These are phyloP conservation scores for Cossypha polioptera DNA, from an alignment of 2,797 vertebrate species.

Conservation along the genomic window DNA sequence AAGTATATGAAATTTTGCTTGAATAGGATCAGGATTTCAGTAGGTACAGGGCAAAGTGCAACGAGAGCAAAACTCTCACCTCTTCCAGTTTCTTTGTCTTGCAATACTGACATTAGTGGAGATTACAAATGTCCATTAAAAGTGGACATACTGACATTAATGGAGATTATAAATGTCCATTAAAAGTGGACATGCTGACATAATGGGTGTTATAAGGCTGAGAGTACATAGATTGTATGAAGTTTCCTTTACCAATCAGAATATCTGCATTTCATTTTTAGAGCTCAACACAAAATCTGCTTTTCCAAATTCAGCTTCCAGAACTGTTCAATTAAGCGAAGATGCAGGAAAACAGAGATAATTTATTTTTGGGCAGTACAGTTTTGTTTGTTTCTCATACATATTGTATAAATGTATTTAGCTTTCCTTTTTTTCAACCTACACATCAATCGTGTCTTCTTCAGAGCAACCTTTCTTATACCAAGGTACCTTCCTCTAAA, in stretches of 20 bases:
- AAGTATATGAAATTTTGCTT: background rate
- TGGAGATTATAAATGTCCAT: background rate
- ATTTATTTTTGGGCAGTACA: background rate
- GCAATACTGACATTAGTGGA: background rate
- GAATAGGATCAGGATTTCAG: background rate
- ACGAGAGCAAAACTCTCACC: background rate
- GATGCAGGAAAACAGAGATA: background rate
- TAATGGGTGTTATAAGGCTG: background rate
- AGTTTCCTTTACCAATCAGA: background rate
- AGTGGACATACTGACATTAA: background rate
- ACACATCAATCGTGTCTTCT: background rate
- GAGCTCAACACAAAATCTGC: background rate
- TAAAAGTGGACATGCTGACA: background rate
- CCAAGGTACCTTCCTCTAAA: background rate
- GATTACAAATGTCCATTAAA: background rate
- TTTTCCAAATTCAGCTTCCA: background rate
- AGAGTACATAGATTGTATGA: fast-evolving
- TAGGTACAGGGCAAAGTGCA: background rate
- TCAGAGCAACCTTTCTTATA: background rate
- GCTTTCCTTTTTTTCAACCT: background rate
- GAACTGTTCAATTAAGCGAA: background rate
- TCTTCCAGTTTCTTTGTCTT: background rate
- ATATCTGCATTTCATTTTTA: background rate
- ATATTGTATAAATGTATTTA: background rate
- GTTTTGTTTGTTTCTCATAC: background rate